Base-by-base conservation (phyloP, 2,797 vertebrate species). In the Sebastes kiyomatsui region DNA sequence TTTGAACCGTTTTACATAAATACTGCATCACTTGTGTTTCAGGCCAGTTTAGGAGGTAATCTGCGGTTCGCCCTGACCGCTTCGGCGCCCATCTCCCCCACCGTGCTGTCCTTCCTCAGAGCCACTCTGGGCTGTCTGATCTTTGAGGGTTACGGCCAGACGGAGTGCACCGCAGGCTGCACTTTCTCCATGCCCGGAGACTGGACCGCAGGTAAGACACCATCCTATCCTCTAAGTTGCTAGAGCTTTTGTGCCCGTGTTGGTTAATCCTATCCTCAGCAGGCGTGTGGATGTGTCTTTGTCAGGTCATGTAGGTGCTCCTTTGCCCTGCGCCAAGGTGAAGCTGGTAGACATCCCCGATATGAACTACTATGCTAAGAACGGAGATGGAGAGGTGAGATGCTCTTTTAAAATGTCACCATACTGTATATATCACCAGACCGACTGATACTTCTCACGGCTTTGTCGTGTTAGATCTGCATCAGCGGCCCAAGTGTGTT, bases 181-280 rank as follows among this genome's bases (percentile, higher is more conserved):
- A 96, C 96, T 0, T 96, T 96, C 87, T 96, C 96, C 10, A 95
- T 96, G 95, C 95, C 96, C 0, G 96, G 96, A 13, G 96, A 96
- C 91, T 95, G 93, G 87, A 96, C 76, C n/a, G 92, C 95, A 90
- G 96, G 96, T 96, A 79, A 23, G 61, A 64, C 27, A 7, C 13
- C 3, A 1, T 11, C 23, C 1, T 1, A 28, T 8, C 1, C 23
- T 14, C 18, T 4, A 8, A 25, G 3, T 13, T 2, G 6, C 18
- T 46, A 3, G 14, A 13, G 33, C n/a, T 25, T 62, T 13, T 38
- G 22, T 66, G 20, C 22, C 27, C 1, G 3, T 69, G 28, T 27
- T 64, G 27, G 25, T 54, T 27, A 32, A 42, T 20, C n/a, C 13
- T 18, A n/a, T 79, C 28, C 62, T 84, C 46, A 83, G 79, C 69